Evolutionary conservation across 1,140 invertebrate genomes (phyloP).

Genomic region (Sycophila sp.): DNA sequence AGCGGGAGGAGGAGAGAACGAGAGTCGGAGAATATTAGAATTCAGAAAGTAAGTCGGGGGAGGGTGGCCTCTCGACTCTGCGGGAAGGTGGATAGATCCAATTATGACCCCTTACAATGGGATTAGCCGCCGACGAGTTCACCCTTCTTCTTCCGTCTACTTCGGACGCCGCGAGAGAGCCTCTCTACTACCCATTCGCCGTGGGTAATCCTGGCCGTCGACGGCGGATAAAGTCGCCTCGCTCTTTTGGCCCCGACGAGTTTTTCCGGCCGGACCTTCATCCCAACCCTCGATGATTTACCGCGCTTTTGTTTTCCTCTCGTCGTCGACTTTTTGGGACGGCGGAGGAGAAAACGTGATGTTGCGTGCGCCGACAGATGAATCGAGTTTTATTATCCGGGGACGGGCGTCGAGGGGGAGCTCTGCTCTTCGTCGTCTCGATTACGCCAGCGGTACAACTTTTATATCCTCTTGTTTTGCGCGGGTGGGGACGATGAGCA

Average conservation of each 20-base stretch:
- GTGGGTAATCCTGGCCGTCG: not conserved
- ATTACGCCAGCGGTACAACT: conserved; percentile 13
- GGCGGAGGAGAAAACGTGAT: not conserved
- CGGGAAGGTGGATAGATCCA: conserved; percentile 35
- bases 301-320: not conserved
- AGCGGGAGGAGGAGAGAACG: not conserved
- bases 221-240: conserved; percentile 31
- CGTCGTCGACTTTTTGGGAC: not conserved
- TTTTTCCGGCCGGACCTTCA: not conserved
- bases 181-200: no score
- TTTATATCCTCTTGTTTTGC: conserved; percentile 17
- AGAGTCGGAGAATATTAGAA: not conserved
- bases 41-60: not conserved
- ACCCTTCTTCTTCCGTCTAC: not conserved
- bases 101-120: conserved; percentile 39
- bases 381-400: conserved; percentile 29
- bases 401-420: not conserved
- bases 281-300: conserved; percentile 19
- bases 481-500: not conserved
- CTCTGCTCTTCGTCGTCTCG: no score
- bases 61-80: not conserved
- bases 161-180: not conserved
- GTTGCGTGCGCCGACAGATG: conserved; percentile 22
- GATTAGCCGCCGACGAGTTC: conserved; percentile 27
- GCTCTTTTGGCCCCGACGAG: not conserved